These are phyloP conservation scores for Tretioscincus oriximinensis DNA, from an alignment of 2,113 vertebrate genomes.

Conservation along the genomic window DNA sequence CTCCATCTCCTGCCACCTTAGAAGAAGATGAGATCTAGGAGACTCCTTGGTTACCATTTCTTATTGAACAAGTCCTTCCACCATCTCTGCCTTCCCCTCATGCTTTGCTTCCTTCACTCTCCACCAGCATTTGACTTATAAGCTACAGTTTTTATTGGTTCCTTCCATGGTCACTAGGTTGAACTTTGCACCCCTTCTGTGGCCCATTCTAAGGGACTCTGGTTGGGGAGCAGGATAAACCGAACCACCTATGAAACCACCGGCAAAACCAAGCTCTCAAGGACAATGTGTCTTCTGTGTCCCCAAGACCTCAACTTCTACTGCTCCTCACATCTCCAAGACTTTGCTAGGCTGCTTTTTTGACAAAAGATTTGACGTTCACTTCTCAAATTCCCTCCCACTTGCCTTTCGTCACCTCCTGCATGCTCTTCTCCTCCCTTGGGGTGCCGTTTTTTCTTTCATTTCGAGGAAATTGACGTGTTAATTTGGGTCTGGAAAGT, in stretches of 20 bases:
- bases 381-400: constrained; percentile 31
- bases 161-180: neutral
- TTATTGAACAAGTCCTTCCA: too few relatives aligned
- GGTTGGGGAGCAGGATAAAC: neutral
- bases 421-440: constrained; percentile 8
- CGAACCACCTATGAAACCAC: neutral
- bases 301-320: neutral
- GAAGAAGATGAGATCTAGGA: neutral
- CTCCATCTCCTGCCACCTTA: too few relatives aligned
- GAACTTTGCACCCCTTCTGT: neutral
- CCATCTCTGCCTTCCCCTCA: too few relatives aligned
- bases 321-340: neutral
- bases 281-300: neutral
- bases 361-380: neutral
- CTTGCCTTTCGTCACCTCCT: neutral
- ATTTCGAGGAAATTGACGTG: neutral
- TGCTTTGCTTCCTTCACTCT: too few relatives aligned
- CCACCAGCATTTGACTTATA: too few relatives aligned
- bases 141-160: too few relatives aligned
- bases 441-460: neutral
- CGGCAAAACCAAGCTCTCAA: too few relatives aligned
- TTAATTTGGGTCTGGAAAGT: too few relatives aligned
- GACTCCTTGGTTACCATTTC: too few relatives aligned
- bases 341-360: neutral
- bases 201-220: neutral